Evolutionary conservation across 64 coral and sea anemone species (phyloP).

Genomic region (Pocillopora damicornis): DNA sequence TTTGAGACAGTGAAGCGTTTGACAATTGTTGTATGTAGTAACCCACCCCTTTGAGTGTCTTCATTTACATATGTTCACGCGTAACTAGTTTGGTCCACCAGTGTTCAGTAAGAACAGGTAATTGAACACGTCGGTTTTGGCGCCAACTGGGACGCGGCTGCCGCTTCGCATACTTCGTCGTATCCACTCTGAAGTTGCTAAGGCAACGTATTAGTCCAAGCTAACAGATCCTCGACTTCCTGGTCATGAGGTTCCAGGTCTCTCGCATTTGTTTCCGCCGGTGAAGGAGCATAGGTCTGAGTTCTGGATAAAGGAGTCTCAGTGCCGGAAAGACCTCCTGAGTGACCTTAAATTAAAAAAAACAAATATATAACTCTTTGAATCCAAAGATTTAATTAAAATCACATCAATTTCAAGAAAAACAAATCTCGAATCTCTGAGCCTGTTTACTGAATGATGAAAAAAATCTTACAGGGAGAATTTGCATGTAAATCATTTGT

Average conservation of each 20-base stretch:
- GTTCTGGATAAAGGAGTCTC: slow-evolving; percentile 7
- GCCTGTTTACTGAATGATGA: no score
- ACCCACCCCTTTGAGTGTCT: neutral
- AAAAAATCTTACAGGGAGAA: no score
- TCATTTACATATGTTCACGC: neutral
- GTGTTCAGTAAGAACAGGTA: neutral
- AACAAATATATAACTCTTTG: neutral
- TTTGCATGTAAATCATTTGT: no score
- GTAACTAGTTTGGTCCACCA: neutral
- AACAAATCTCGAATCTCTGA: no score
- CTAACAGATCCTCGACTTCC: slow-evolving; percentile 70
- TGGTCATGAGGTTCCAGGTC: slow-evolving; percentile 70
- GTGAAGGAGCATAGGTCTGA: slow-evolving; percentile 29
- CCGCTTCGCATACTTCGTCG: neutral
- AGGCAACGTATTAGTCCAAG: slow-evolving; percentile 68
- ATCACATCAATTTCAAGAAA: no score
- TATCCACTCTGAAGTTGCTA: neutral
- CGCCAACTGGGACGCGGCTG: neutral
- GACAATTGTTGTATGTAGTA: no score
- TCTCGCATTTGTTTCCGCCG: slow-evolving; percentile 29
- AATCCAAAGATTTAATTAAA: neutral
- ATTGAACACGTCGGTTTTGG: neutral
- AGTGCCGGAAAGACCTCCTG: slow-evolving; percentile 21
- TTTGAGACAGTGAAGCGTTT: no score
- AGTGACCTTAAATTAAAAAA: neutral